These are phyloP conservation scores for Rhamphomyia laevipes DNA, from an alignment of 2,888 invertebrate genomes.

Conservation along the genomic window DNA sequence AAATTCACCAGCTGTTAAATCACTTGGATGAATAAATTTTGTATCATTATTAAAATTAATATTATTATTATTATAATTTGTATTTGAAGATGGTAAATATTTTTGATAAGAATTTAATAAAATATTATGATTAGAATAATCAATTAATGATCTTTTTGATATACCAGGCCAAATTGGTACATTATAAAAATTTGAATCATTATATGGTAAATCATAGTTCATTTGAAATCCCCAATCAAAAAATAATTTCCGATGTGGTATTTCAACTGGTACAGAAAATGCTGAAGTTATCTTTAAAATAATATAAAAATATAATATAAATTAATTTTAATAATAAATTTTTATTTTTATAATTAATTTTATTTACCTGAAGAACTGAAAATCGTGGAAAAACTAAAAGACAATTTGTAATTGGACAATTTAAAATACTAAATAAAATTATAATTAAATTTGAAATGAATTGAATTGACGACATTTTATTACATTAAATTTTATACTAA, in stretches of 20 bases:
- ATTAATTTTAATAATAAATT: neutral
- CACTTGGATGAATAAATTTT: constrained; percentile 24
- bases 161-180: constrained; percentile 31
- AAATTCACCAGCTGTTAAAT: constrained; percentile 33
- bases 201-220: constrained; percentile 28
- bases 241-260: constrained; percentile 27
- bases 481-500: no score
- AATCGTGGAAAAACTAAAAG: neutral
- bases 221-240: constrained; percentile 36
- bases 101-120: neutral
- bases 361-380: neutral
- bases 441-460: no score
- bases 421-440: no score
- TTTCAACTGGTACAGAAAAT: constrained; percentile 30
- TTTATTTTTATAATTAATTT: neutral
- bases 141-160: constrained; percentile 5
- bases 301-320: neutral
- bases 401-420: no score
- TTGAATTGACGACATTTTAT: no score
- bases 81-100: neutral
- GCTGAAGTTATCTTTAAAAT: constrained; percentile 27
- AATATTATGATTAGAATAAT: neutral
- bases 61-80: neutral
- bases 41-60: neutral
- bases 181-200: constrained; percentile 27